These are phyloP conservation scores for Penaeus chinensis DNA, from an alignment of 1,140 invertebrate genomes.

Conservation along the genomic window DNA sequence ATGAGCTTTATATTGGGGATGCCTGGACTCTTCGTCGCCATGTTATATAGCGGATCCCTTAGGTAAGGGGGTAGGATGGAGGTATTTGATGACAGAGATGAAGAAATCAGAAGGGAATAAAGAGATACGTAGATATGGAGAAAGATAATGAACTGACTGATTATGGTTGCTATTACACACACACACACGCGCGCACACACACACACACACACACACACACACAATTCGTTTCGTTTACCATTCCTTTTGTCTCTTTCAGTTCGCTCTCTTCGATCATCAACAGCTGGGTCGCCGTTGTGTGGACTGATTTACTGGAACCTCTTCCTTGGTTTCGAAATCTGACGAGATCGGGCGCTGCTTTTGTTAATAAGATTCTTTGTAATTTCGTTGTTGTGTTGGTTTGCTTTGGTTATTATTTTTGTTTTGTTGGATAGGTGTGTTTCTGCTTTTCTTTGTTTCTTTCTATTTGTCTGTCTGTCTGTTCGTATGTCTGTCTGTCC, in stretches of 20 bases:
- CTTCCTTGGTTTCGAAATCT: slow-evolving; percentile 20
- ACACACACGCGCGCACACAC: too few relatives aligned
- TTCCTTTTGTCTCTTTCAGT: slow-evolving; percentile 68
- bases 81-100: not conserved
- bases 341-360: not conserved
- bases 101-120: too few relatives aligned
- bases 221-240: too few relatives aligned
- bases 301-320: slow-evolving; percentile 81
- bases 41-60: slow-evolving; percentile 13
- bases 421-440: too few relatives aligned
- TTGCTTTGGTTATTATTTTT: too few relatives aligned
- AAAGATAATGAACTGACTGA: too few relatives aligned
- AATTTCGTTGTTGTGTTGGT: not conserved
- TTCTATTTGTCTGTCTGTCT: too few relatives aligned
- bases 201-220: too few relatives aligned
- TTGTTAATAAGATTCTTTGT: not conserved
- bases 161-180: too few relatives aligned
- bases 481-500: too few relatives aligned
- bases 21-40: slow-evolving; percentile 47
- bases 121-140: too few relatives aligned
- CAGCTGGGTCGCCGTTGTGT: slow-evolving; percentile 86
- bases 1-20: slow-evolving; percentile 40
- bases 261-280: slow-evolving; percentile 87
- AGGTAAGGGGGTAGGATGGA: not conserved
- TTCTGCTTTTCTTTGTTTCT: too few relatives aligned